These are phyloP conservation scores for Mythimna lalbum DNA, from an alignment of 2,888 invertebrate genomes.

Conservation along the genomic window DNA sequence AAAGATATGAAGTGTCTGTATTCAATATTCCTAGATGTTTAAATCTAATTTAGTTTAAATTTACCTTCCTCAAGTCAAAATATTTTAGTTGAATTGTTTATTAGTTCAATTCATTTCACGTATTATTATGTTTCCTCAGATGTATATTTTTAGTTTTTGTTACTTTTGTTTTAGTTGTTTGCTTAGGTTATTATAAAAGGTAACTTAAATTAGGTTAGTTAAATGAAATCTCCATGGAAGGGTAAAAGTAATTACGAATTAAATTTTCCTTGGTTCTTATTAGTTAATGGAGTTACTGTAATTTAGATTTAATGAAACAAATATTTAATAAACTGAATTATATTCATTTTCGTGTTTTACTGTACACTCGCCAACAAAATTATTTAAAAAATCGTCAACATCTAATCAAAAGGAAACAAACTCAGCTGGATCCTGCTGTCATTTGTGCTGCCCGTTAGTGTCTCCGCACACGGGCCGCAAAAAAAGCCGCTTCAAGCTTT, in stretches of 20 bases:
- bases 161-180: conserved; percentile 56
- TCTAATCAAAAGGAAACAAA: neutral
- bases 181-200: conserved; percentile 50
- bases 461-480: too few relatives aligned
- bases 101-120: conserved; percentile 56
- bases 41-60: conserved; percentile 57
- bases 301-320: conserved; percentile 58
- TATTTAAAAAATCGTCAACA: neutral
- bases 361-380: neutral
- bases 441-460: too few relatives aligned
- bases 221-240: conserved; percentile 47
- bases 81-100: conserved; percentile 57
- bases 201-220: conserved; percentile 56
- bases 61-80: conserved; percentile 51
- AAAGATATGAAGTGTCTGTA: conserved; percentile 39
- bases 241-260: conserved; percentile 57
- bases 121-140: conserved; percentile 57
- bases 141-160: conserved; percentile 63
- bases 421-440: too few relatives aligned
- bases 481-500: too few relatives aligned
- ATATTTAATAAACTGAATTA: conserved; percentile 64
- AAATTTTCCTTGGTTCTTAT: conserved; percentile 54
- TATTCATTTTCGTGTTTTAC: conserved; percentile 14
- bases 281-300: conserved; percentile 60
- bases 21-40: conserved; percentile 44